These are phyloP conservation scores for Etheostoma spectabile DNA, from an alignment of 2,113 vertebrate genomes.

Conservation along the genomic window DNA sequence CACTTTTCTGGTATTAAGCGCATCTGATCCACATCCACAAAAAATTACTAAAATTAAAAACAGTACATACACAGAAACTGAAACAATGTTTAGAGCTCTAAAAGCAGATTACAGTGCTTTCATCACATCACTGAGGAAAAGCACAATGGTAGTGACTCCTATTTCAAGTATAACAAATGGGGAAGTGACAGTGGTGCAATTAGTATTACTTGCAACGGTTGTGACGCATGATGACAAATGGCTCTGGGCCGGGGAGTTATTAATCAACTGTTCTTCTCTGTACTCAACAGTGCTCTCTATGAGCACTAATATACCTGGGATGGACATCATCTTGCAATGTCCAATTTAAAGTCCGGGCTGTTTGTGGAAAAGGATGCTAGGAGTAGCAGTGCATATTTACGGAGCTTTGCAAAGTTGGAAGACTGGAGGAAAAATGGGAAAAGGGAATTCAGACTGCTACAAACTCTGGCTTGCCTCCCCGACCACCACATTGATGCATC, in stretches of 20 bases:
- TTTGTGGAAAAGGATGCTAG: constrained; percentile 34
- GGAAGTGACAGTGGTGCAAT: constrained; percentile 60
- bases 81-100: constrained; percentile 19
- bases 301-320: constrained; percentile 70
- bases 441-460: not conserved
- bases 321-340: constrained; percentile 72
- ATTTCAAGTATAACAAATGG: constrained; percentile 69
- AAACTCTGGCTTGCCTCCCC: constrained; percentile 19
- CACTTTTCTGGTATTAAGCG: not conserved
- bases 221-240: constrained; percentile 76
- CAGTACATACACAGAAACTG: constrained; percentile 2
- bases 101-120: constrained; percentile 37
- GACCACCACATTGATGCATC: not conserved
- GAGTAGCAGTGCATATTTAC: constrained; percentile 62
- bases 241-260: constrained; percentile 66
- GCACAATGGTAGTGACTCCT: constrained; percentile 26
- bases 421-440: not conserved
- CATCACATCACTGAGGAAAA: constrained; percentile 28
- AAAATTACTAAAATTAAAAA: constrained; percentile 7
- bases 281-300: constrained; percentile 22
- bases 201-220: constrained; percentile 67
- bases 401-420: constrained; percentile 60
- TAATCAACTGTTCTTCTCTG: constrained; percentile 72
- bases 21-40: not conserved
- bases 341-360: constrained; percentile 62